A percentile compares a stretch with the other conserved stretches of the same genome.
phyloP scores from a whole-genome alignment of 2,888 invertebrate genomes.

The Oxycera nigricornis region DNA sequence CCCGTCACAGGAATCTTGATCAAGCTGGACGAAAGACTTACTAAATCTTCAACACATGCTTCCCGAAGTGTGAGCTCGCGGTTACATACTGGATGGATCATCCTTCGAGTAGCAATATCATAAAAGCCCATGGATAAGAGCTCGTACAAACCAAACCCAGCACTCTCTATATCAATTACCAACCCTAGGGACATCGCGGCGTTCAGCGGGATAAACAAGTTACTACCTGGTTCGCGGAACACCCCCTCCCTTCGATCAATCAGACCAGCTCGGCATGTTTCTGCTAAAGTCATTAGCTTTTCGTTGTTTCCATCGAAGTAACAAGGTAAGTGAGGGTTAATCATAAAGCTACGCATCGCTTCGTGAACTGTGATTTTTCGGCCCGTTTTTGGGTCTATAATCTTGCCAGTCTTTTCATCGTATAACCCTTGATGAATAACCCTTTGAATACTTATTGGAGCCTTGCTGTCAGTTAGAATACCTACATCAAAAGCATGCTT shows the following conservation, averaged over 20 bases:
- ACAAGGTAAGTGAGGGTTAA: conserved; percentile 81
- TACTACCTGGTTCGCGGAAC: conserved; percentile 76
- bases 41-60: conserved; percentile 76
- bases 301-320: conserved; percentile 80
- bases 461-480: conserved; percentile 80
- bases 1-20: conserved; percentile 74
- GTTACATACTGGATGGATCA: conserved; percentile 80
- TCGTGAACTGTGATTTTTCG: conserved; percentile 83
- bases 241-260: conserved; percentile 81
- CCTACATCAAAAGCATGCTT: conserved; percentile 81
- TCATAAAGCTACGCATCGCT: conserved; percentile 79
- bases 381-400: conserved; percentile 81
- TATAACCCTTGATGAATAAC: conserved; percentile 87
- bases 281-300: conserved; percentile 74
- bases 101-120: conserved; percentile 69
- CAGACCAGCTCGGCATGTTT: conserved; percentile 81
- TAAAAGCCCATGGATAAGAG: conserved; percentile 81
- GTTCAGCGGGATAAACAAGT: conserved; percentile 71
- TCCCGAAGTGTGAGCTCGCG: conserved; percentile 75
- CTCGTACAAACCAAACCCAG: conserved; percentile 82
- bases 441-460: conserved; percentile 81
- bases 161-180: conserved; percentile 86
- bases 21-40: conserved; percentile 77
- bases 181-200: conserved; percentile 79
- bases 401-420: conserved; percentile 80